Percentiles rank a stretch among this genome's conserved stretches.
phyloP scores from a whole-genome alignment of 2,113 vertebrate genomes.

The Bucco capensis region DNA sequence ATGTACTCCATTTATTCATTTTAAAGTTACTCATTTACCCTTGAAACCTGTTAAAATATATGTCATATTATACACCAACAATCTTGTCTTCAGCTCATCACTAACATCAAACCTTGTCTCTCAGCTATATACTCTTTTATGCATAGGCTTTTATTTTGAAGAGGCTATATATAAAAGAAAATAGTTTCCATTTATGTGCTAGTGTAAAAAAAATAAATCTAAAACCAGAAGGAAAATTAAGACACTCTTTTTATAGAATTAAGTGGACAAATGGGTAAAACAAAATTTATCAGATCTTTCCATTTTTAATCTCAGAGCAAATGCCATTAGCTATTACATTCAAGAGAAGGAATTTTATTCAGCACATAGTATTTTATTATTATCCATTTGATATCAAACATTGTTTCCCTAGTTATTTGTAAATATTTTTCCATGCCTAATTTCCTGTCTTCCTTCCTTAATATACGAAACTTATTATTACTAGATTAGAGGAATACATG shows the following conservation, averaged over 20 bases:
- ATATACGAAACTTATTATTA: neutral
- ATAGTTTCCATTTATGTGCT: neutral
- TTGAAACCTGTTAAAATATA: neutral
- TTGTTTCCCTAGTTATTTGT: neutral
- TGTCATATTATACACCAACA: neutral
- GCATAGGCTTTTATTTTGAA: neutral
- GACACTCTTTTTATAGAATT: fast-evolving
- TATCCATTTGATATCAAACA: neutral
- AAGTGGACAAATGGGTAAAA: neutral
- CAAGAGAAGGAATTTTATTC: neutral
- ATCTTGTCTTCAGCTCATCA: neutral
- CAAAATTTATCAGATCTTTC: neutral
- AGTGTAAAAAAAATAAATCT: neutral
- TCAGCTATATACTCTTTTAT: neutral
- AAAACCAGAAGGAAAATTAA: neutral
- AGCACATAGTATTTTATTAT: neutral
- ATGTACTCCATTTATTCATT: neutral
- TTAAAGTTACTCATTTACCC: neutral
- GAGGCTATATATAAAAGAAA: neutral
- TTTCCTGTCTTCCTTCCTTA: neutral
- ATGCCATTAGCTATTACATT: neutral
- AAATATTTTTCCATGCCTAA: neutral
- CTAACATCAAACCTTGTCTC: neutral
- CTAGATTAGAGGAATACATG: neutral
- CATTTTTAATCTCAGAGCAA: neutral